A percentile compares a stretch with the other conserved stretches of the same genome.
Evolutionary conservation across 2,113 vertebrate genomes (phyloP).

Genomic region (Alexandromys fortis): DNA sequence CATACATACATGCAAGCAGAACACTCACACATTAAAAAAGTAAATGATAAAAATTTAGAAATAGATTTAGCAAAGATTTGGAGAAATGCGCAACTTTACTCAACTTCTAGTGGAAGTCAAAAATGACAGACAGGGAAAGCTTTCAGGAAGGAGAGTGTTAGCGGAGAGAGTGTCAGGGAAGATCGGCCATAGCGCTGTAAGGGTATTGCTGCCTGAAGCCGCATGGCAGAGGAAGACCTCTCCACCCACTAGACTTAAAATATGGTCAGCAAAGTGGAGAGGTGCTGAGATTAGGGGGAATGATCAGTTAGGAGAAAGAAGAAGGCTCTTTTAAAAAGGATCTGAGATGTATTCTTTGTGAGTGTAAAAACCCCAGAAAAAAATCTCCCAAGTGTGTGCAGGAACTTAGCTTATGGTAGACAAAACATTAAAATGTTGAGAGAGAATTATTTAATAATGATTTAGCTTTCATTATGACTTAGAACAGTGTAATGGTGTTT

Average conservation of each 20-base stretch:
- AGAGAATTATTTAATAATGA: constrained; percentile 44
- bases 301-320: neutral
- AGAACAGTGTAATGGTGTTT: constrained; percentile 19
- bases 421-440: neutral
- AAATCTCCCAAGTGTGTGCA: neutral
- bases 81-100: neutral
- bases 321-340: neutral
- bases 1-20: neutral
- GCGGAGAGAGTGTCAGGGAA: neutral
- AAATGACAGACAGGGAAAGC: neutral
- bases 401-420: constrained; percentile 3
- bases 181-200: neutral
- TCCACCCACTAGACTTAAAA: neutral
- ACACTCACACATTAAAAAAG: neutral
- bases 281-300: neutral
- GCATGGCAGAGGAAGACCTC: neutral
- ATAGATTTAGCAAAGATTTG: neutral
- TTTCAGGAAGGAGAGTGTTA: neutral
- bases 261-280: neutral
- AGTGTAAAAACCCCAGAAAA: constrained; percentile 15
- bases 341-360: constrained; percentile 24
- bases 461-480: constrained; percentile 52
- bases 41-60: neutral
- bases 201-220: neutral
- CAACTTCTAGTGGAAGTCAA: neutral